These are phyloP conservation scores for Clistopyga incitator DNA, from an alignment of 2,888 invertebrate species.

Conservation along the genomic window DNA sequence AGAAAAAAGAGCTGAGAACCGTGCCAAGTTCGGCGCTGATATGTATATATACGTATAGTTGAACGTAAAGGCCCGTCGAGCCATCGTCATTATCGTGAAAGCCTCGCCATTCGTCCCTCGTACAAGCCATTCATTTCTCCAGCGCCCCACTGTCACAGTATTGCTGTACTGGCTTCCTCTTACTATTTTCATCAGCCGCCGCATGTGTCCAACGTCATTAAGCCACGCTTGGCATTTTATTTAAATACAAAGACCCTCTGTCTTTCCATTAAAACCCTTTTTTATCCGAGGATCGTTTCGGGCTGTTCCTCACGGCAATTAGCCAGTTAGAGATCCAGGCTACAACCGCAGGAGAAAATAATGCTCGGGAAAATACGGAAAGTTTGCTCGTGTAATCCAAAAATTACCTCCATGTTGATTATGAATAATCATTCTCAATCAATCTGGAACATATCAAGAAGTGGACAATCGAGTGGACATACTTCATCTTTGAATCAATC, in stretches of 20 bases:
- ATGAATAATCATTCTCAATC: too few relatives aligned
- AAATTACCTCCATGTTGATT: too few relatives aligned
- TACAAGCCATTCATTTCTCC: conserved; percentile 60
- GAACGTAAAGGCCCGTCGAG: conserved; percentile 35
- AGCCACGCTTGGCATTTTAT: conserved; percentile 40
- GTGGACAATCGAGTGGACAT: too few relatives aligned
- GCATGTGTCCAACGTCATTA: conserved; percentile 44
- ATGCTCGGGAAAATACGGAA: conserved; percentile 10
- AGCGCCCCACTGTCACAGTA: conserved; percentile 18
- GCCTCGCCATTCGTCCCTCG: conserved; percentile 63
- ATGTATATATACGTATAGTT: conserved; percentile 21
- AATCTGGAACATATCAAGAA: too few relatives aligned
- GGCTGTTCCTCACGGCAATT: conserved; percentile 52
- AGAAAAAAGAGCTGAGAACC: conserved; percentile 41
- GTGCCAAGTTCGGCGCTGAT: conserved; percentile 50
- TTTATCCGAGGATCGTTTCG: conserved; percentile 27
- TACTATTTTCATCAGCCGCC: conserved; percentile 25
- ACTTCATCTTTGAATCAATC: too few relatives aligned
- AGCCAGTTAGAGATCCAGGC: conserved; percentile 28
- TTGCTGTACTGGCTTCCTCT: conserved; percentile 2
- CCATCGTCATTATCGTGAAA: conserved; percentile 66
- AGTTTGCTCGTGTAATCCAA: background rate
- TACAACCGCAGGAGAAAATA: conserved; percentile 1
- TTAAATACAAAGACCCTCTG: conserved; percentile 27
- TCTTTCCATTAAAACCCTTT: conserved; percentile 45